Conservation (phyloP, 2,113 vertebrate genomes). For the Eidolon helvum region DNA sequence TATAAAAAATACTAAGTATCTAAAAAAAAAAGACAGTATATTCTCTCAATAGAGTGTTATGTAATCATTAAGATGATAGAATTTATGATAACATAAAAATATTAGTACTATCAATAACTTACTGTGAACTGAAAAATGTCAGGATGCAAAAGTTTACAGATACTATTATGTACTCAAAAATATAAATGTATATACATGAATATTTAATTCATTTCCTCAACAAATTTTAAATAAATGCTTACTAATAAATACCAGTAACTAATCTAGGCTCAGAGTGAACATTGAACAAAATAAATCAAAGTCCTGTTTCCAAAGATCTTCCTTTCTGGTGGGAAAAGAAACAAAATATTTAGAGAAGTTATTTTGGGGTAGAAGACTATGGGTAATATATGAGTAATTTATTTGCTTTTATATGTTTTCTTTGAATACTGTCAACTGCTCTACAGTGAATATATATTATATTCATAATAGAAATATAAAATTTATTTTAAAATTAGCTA, state of each 20-base stretch:
- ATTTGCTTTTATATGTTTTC: neutral
- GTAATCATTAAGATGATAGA: neutral
- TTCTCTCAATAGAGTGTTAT: neutral
- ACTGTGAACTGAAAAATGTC: neutral
- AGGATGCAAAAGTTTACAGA: neutral
- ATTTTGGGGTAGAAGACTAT: neutral
- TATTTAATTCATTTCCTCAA: neutral
- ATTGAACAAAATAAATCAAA: conserved; percentile 29
- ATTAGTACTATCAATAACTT: neutral
- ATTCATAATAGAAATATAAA: conserved; percentile 46
- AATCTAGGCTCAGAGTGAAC: neutral
- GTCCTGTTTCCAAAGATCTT: neutral
- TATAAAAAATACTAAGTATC: neutral
- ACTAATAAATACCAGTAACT: neutral
- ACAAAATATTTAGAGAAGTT: conserved; percentile 20
- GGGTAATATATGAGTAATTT: neutral
- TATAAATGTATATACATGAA: neutral
- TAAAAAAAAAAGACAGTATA: neutral
- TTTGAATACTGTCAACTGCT: neutral
- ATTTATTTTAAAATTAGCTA: conserved; percentile 51
- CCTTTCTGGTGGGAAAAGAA: neutral
- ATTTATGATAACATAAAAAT: neutral
- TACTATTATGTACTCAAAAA: neutral
- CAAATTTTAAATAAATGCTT: neutral
- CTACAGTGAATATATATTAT: neutral